These are phyloP conservation scores for Meleagris gallopavo DNA, from an alignment of 2,113 vertebrate genomes.

Conservation along the genomic window DNA sequence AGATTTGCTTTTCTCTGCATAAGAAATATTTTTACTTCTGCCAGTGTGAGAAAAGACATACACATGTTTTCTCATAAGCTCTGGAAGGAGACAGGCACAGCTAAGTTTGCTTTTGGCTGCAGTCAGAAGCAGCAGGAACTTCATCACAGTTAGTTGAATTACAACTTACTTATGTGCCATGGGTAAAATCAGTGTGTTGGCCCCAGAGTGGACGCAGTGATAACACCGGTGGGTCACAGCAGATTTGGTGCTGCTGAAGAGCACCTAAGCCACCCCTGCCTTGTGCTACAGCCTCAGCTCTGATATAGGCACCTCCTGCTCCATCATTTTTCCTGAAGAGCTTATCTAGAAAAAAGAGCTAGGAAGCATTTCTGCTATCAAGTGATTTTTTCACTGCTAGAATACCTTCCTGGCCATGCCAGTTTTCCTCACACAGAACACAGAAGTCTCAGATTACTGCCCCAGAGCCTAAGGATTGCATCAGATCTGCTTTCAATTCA, in stretches of 20 bases:
- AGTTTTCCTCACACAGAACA: background rate
- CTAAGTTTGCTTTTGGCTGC: background rate
- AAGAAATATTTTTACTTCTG: background rate
- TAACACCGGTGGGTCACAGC: background rate
- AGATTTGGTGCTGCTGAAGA: background rate
- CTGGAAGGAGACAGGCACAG: background rate
- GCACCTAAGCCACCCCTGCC: background rate
- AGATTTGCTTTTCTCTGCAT: background rate
- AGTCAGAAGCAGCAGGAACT: background rate
- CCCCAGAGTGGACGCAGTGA: background rate
- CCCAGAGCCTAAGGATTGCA: background rate
- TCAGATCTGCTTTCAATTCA: background rate
- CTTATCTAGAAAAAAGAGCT: background rate
- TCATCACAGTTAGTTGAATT: background rate
- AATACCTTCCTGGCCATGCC: background rate
- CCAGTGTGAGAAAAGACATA: background rate
- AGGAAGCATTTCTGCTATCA: background rate
- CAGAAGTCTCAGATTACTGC: background rate
- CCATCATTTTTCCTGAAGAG: background rate
- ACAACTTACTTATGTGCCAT: background rate
- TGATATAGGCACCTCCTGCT: background rate
- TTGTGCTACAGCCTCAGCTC: rapidly evolving
- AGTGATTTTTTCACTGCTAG: background rate
- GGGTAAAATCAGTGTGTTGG: background rate
- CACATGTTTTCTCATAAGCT: background rate